Percentiles rank a stretch among this genome's conserved stretches.
Evolutionary conservation across 2,888 invertebrate species (phyloP).

Genomic region (Cephus sareptanus): DNA sequence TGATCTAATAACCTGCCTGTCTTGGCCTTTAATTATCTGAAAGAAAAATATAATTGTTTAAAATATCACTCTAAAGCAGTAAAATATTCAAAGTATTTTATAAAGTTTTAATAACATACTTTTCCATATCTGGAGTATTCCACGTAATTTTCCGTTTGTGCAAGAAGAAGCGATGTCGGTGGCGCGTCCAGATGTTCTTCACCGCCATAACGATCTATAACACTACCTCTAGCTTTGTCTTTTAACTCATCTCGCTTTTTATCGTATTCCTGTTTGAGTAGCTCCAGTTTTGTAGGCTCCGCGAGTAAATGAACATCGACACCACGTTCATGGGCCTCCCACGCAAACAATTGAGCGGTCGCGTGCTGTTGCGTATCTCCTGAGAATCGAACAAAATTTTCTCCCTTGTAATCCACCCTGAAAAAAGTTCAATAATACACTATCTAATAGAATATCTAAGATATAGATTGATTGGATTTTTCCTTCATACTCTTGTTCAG

Average conservation of each 20-base stretch:
- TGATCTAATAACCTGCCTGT: slow-evolving; percentile 85
- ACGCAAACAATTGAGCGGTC: slow-evolving; percentile 93
- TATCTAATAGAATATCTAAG: not conserved
- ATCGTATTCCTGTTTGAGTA: slow-evolving; percentile 89
- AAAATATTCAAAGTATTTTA: not conserved
- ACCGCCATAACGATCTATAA: slow-evolving; percentile 95
- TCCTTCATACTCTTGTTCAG: slow-evolving; percentile 72
- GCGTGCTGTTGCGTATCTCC: slow-evolving; percentile 95
- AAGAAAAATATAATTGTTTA: not conserved
- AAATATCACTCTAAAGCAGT: not conserved
- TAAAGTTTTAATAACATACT: slow-evolving; percentile 55
- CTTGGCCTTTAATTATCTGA: slow-evolving; percentile 79
- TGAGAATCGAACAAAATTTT: slow-evolving; percentile 94
- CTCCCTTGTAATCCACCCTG: slow-evolving; percentile 87
- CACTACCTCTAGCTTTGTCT: slow-evolving; percentile 83
- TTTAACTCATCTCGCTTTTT: slow-evolving; percentile 92
- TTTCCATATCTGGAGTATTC: slow-evolving; percentile 96
- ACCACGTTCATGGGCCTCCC: slow-evolving; percentile 95
- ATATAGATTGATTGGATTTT: slow-evolving; percentile 5
- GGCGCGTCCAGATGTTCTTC: slow-evolving; percentile 90
- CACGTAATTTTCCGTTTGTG: slow-evolving; percentile 95
- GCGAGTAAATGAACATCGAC: slow-evolving; percentile 96
- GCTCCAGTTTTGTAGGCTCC: slow-evolving; percentile 96
- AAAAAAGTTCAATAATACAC: slow-evolving; percentile 29
- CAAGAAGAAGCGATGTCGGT: slow-evolving; percentile 87